Conservation (phyloP, 2,888 invertebrate species). For the Pristionchus entomophagus region DNA sequence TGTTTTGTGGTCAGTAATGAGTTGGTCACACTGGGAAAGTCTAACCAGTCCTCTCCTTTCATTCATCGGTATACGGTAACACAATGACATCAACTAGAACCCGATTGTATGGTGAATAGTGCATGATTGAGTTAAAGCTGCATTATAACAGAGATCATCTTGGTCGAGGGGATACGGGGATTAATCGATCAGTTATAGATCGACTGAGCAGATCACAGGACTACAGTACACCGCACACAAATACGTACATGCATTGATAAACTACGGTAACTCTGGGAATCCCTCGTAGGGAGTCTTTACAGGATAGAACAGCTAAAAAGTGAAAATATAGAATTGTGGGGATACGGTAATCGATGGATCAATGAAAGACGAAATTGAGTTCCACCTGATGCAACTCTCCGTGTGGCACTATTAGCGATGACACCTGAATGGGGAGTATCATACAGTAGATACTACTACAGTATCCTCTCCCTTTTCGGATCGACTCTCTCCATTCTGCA, state of each 20-base stretch:
- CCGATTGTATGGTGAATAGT: conserved; percentile 8
- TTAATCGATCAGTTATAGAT: not conserved
- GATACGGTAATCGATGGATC: not conserved
- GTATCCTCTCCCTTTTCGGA: no score
- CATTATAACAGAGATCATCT: conserved; percentile 19
- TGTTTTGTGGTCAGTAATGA: not conserved
- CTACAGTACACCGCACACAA: not conserved
- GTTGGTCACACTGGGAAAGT: conserved; percentile 11
- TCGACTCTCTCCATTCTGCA: no score
- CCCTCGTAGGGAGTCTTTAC: not conserved
- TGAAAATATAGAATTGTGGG: not conserved
- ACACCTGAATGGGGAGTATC: not conserved
- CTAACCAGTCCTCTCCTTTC: not conserved
- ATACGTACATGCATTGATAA: not conserved
- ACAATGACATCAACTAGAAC: conserved; percentile 5
- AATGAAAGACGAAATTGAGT: conserved; percentile 43
- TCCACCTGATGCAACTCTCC: conserved; percentile 2
- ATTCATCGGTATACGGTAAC: conserved; percentile 15
- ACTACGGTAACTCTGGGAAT: not conserved
- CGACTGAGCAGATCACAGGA: not conserved
- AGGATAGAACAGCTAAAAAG: not conserved
- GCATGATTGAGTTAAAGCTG: conserved; percentile 19
- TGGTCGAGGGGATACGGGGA: not conserved
- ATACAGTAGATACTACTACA: no score
- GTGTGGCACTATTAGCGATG: conserved; percentile 35